Evolutionary conservation across 2,797 vertebrate species (phyloP), one percentile per base, ranked within the genome.

Genomic region (Ctenopoma kingsleyae): DNA sequence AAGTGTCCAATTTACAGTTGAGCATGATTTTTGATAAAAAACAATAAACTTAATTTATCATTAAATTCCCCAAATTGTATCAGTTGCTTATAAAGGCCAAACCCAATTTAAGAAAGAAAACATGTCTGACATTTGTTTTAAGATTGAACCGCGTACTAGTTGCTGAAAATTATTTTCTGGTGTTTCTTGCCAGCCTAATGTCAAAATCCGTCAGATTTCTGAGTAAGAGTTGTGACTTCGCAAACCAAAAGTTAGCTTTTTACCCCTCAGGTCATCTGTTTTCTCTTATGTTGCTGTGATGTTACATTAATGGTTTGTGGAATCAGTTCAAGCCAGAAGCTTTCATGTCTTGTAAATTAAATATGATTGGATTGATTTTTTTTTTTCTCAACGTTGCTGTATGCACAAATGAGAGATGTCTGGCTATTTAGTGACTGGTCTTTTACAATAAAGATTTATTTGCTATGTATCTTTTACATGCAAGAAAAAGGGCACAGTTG

Each of bases 261-360:
- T 57, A 59, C 59, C 67, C 67, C n/a, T 75, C 35, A 0, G 55
- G 63, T 83, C 84, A 87, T 85, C 82, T 85, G 83, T 81, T 86
- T 86, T 57, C 66, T 48, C 67, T 86, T 83, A 79, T 3, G 58
- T 44, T 82, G 82, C 32, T 62, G 74, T 67, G 74, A 81, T 84
- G 71, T 80, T 83, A 73, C 76, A 67, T 81, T 79, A 79, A 79
- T 74, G 67, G 69, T 59, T 73, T 76, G 78, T 81, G 78, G 80
- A 87, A 58, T 81, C 62, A 60, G 46, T 70, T 84, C 80, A 74
- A 84, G 78, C 79, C 77, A 87, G 76, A 84, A 83, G 78, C 84
- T 86, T 83, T 86, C 67, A 82, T 71, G 72, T 87, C 76, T 71
- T 77, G 59, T 77, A 77, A 82, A 80, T 84, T 75, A 63, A 72